phyloP scores from a whole-genome alignment of 2,797 vertebrate genomes.

The Echiichthys vipera region DNA sequence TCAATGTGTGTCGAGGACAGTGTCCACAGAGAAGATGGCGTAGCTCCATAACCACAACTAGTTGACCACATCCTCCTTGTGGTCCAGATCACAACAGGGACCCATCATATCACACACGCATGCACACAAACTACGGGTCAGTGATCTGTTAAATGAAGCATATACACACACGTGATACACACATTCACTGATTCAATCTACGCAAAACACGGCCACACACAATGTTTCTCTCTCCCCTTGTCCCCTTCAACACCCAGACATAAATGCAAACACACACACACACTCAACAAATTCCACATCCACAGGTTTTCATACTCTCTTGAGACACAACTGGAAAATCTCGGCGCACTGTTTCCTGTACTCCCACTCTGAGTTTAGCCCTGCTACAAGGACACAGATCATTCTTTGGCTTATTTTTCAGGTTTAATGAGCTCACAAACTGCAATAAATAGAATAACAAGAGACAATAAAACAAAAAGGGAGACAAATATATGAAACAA shows the following conservation, averaged over 20 bases:
- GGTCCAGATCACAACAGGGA: conserved; percentile 54
- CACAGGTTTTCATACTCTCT: conserved; percentile 69
- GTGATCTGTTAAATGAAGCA: conserved; percentile 60
- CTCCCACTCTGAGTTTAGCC: conserved; percentile 70
- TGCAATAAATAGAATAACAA: conserved; percentile 60
- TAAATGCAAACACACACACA: conserved; percentile 35
- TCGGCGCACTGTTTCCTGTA: conserved; percentile 58
- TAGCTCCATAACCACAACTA: conserved; percentile 38
- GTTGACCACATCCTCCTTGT: conserved; percentile 61
- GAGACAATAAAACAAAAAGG: conserved; percentile 32
- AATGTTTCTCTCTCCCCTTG: conserved; percentile 27
- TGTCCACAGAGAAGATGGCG: conserved; percentile 37
- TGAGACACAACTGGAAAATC: conserved; percentile 74
- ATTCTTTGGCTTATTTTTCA: conserved; percentile 49
- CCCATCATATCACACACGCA: conserved; percentile 43
- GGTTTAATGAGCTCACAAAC: conserved; percentile 71
- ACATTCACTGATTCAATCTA: conserved; percentile 57
- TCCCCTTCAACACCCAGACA: conserved; percentile 44
- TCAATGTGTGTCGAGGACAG: conserved; percentile 40
- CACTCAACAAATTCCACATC: conserved; percentile 66
- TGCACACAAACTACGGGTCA: conserved; percentile 45
- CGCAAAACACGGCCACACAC: conserved; percentile 69
- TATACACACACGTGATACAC: conserved; percentile 42
- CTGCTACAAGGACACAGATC: conserved; percentile 58
- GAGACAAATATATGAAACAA: conserved; percentile 22